Evolutionary conservation across 53 echinoderm and acorn worm species (phyloP).

Genomic region (Echinometra lucunter): DNA sequence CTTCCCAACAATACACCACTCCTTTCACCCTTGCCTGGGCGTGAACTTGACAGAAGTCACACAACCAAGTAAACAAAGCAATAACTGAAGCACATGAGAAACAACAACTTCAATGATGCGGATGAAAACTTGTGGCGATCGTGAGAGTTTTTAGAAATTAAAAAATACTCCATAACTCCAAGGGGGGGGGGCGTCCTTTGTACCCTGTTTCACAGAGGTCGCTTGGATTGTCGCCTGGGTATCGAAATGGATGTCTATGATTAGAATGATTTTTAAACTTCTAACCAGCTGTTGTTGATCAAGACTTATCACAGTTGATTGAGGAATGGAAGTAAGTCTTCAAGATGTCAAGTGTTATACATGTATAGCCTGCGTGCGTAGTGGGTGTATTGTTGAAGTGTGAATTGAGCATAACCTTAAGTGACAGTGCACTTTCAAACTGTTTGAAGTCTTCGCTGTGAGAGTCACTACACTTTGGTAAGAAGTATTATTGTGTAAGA

Average conservation of each 20-base stretch:
- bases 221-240: neutral
- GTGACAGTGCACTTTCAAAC: neutral
- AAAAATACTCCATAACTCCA: neutral
- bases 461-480: too few relatives aligned
- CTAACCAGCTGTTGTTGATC: conserved; percentile 3
- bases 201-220: neutral
- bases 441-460: too few relatives aligned
- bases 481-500: too few relatives aligned
- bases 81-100: neutral
- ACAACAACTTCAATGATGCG: neutral
- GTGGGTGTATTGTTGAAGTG: neutral
- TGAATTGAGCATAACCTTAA: neutral
- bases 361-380: neutral
- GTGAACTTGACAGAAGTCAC: neutral
- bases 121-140: neutral
- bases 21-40: too few relatives aligned
- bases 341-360: neutral
- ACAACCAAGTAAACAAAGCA: neutral
- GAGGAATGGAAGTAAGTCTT: conserved; percentile 1
- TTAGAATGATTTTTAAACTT: neutral
- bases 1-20: too few relatives aligned
- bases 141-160: neutral
- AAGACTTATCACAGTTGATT: neutral
- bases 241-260: neutral
- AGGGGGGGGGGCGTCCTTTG: neutral